Base-by-base conservation (phyloP, 2,113 vertebrate genomes). In the Saccopteryx bilineata region DNA sequence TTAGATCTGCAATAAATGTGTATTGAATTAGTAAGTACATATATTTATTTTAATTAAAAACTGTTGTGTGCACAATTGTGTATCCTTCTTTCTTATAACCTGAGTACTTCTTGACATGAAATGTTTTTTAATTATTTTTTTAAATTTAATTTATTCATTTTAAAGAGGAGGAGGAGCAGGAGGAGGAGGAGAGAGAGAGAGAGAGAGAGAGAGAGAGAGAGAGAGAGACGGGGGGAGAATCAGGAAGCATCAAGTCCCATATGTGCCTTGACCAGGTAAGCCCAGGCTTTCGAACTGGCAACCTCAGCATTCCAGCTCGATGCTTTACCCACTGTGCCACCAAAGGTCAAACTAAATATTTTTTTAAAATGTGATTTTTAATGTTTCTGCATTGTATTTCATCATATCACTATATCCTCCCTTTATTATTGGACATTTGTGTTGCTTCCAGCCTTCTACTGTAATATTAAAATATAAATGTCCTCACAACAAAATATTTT, bases 401-500 rank as follows among this genome's bases (percentile, higher is more conserved):
- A 75, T 65, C 50, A 39, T 81, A 81, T 87, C 28, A 68, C 12
- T 85, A 4, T 76, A 81, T 82, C 68, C 50, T 28, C 15, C 18
- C 15, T 90, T 28, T 96, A 80, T 80, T 80, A 48, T 18, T 56
- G 46, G 50, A 91, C 13, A 78, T 75, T 87, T 96, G 33, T 83
- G 18, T 84, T 84, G 58, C 60, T 95, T 96, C 75, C 65, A 95
- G 54, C 48, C 31, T 93, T 92, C 76, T 76, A 87, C 46, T 94
- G 18, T 87, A 81, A 78, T 87, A 85, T 94, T 89, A 91, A 84
- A 96, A n/a, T n/a, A 63, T 81, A 96, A 93, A 68, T 80, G 76
- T 68, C 87, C 46, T 79, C 48, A 93, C 17, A 87, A 82, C 66
- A 84, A 69, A 92, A 75, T 88, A 18, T 82, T 96, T 90, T 58